Base-by-base conservation (phyloP, 2,888 invertebrate species). In the Argyra leucocephala region DNA sequence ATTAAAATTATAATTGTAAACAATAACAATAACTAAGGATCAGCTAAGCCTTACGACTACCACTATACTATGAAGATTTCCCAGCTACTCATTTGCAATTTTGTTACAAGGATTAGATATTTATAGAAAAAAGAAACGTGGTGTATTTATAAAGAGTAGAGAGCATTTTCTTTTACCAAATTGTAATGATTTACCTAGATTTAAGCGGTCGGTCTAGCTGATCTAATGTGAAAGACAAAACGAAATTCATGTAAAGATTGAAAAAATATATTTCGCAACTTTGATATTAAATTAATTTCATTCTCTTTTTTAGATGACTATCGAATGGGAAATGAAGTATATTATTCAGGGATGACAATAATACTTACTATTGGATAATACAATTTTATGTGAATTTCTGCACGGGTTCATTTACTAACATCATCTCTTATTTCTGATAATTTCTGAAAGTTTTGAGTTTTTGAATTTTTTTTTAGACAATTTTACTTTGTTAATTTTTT, bases 61-160 rank as follows among this genome's bases (percentile, higher is more conserved):
- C 93, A 5, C 81, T 95, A 6, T 95, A 94, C 80, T 90, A 91
- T 75, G 96, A 96, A 83, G 95, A 96, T 76, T 97, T 96, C 76
- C 86, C 91, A 76, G 96, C 96, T 64, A 90, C 94, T 26, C 89
- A 89, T 76, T 87, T 90, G 77, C 86, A 93, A 74, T 92, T 94
- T 80, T 97, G 96, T 80, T 93, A 91, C 78, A 91, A 90, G 75
- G 93, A 95, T 76, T 96, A 96, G 96, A 90, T 91, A 24, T 81
- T 91, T 66, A 87, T 96, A 65, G 93, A 94, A 79, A 91, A 76
- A 94, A 93, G 76, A 85, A 86, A 67, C 84, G 88, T 68, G 88
- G 89, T 61, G 87, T 91, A 67, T 89, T 83, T 76, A 87, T 91
- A 71, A 88, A 91, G 77, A 88, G 89, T 24, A 83, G 91, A 70